These are phyloP conservation scores for Dicyrtoma fusca DNA, from an alignment of 2,888 invertebrate species.

Conservation along the genomic window DNA sequence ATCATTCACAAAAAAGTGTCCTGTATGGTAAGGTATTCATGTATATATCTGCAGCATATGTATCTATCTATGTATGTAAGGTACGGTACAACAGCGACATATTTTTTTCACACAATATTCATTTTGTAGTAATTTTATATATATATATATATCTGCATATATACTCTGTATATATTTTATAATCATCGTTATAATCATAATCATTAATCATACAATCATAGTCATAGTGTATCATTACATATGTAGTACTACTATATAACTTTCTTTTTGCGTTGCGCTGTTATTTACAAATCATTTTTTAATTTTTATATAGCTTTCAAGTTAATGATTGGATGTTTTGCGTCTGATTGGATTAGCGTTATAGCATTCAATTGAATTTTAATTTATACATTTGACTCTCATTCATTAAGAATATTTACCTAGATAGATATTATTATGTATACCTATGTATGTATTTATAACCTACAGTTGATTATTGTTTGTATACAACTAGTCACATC, in stretches of 20 bases:
- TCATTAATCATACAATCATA: too few species aligned
- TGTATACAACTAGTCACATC: too few species aligned
- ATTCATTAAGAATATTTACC: too few species aligned
- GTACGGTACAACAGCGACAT: slow-evolving; percentile 32
- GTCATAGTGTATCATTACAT: not conserved
- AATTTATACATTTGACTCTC: too few species aligned
- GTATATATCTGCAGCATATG: not conserved
- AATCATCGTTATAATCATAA: too few species aligned
- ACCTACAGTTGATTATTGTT: too few species aligned
- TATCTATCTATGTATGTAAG: slow-evolving; percentile 17
- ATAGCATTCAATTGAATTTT: not conserved
- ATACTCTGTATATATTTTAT: too few species aligned
- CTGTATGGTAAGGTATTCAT: not conserved
- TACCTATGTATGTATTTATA: too few species aligned
- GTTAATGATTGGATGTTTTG: slow-evolving; percentile 22
- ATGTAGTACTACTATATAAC: slow-evolving; percentile 5
- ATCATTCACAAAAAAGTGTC: not conserved
- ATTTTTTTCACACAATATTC: slow-evolving; percentile 13
- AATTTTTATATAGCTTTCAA: not conserved
- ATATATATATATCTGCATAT: too few species aligned
- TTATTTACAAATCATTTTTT: slow-evolving; percentile 2
- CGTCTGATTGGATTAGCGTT: slow-evolving; percentile 22
- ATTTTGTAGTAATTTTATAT: not conserved
- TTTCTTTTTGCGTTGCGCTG: not conserved
- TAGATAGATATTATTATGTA: too few species aligned